Percentiles rank a stretch among this genome's conserved stretches.
phyloP scores from a whole-genome alignment of 1,140 invertebrate species.

The Araneus ventricosus region DNA sequence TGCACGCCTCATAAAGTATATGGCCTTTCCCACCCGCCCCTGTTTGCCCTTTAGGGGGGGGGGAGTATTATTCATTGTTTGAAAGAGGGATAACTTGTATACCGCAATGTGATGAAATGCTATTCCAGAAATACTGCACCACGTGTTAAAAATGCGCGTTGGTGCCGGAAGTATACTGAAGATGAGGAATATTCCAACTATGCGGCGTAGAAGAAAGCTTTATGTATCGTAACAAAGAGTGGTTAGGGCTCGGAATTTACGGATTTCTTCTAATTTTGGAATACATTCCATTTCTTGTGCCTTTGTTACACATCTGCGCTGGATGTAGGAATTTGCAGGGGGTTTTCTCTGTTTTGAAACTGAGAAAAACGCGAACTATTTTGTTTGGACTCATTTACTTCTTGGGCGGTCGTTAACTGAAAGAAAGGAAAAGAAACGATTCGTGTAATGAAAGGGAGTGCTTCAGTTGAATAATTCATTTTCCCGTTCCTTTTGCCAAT shows the following conservation, averaged over 20 bases:
- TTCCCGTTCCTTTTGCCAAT: too few relatives aligned
- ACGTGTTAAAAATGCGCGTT: constrained; percentile 6
- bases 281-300: neutral
- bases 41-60: constrained; percentile 32
- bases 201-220: neutral
- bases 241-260: neutral
- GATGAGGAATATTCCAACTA: neutral
- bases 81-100: constrained; percentile 21
- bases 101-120: constrained; percentile 4
- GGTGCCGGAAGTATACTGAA: neutral
- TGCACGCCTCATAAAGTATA: constrained; percentile 58
- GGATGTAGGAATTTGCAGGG: neutral
- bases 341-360: neutral
- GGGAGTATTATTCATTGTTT: constrained; percentile 53
- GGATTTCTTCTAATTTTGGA: constrained; percentile 8
- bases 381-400: neutral
- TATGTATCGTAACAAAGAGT: neutral
- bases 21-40: constrained; percentile 22
- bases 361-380: neutral
- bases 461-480: neutral
- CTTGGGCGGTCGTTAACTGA: neutral
- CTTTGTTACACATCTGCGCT: neutral
- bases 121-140: constrained; percentile 1
- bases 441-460: neutral
- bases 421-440: neutral